phyloP scores from a whole-genome alignment of 2,888 invertebrate species.

The Sphaerophoria rueppellii region DNA sequence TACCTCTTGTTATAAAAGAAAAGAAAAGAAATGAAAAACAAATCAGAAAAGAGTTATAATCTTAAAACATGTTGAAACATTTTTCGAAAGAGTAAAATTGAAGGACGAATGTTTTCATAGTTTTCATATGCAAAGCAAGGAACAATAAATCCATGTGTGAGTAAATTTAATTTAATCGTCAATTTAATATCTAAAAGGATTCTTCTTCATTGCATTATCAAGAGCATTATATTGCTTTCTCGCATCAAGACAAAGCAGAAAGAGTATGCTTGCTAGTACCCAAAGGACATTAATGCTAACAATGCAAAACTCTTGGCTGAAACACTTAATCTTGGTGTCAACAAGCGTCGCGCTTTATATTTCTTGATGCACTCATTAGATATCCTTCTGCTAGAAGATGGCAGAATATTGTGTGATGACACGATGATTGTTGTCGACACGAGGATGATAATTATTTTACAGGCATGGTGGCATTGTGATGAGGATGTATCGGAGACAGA shows the following conservation, averaged over 20 bases:
- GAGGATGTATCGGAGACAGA: conserved; percentile 9
- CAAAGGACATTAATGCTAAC: conserved; percentile 44
- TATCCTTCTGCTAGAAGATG: conserved; percentile 29
- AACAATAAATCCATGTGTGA: background rate
- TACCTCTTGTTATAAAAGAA: no score
- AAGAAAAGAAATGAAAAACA: no score
- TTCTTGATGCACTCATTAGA: conserved; percentile 58
- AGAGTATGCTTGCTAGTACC: background rate
- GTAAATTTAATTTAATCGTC: conserved; percentile 49
- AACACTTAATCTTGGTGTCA: conserved; percentile 61
- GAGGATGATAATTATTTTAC: background rate
- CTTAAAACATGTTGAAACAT: no score
- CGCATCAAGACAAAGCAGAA: background rate
- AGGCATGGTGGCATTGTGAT: background rate
- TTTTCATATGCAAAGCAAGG: background rate
- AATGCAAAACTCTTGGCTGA: conserved; percentile 41
- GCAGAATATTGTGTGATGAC: background rate
- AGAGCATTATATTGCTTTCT: background rate
- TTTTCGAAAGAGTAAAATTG: no score
- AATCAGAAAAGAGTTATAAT: no score
- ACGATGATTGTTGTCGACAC: background rate
- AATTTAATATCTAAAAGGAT: conserved; percentile 44
- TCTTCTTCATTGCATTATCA: background rate
- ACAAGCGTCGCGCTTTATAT: conserved; percentile 46
- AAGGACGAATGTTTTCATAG: no score